These are phyloP conservation scores for Ctenosaura bakeri DNA, from an alignment of 2,797 vertebrate species.

Conservation along the genomic window DNA sequence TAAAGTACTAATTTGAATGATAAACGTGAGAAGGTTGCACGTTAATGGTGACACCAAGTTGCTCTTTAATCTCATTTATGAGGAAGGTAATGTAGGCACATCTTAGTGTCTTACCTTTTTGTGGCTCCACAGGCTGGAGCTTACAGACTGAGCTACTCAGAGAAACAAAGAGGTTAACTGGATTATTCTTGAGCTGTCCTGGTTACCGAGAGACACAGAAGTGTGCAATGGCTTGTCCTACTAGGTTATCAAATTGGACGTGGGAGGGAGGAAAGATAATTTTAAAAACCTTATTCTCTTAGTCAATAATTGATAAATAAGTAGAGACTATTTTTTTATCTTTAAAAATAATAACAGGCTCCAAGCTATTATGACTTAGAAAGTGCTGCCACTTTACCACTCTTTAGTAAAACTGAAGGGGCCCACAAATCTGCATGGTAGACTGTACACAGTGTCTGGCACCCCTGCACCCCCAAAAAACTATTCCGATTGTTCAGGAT, in stretches of 20 bases:
- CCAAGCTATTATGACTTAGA: neutral
- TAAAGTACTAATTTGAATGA: neutral
- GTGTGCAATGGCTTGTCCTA: neutral
- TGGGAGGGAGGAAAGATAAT: too few species aligned
- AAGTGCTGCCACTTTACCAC: neutral
- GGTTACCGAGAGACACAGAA: neutral
- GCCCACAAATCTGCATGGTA: neutral
- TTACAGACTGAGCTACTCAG: neutral
- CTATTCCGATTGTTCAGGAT: too few species aligned
- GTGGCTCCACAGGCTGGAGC: neutral
- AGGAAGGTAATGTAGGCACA: neutral
- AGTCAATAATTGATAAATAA: neutral
- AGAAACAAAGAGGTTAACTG: neutral
- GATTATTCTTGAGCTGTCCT: neutral
- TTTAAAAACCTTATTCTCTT: too few species aligned
- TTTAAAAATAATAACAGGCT: neutral
- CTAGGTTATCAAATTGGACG: neutral
- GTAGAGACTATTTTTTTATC: neutral
- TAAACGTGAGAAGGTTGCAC: neutral
- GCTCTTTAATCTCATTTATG: constrained; percentile 10
- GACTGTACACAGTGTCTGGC: neutral
- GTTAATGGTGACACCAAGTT: neutral
- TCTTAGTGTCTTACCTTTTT: constrained; percentile 13
- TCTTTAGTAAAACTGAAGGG: neutral
- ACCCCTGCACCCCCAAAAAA: neutral